Conservation (phyloP, 1,140 invertebrate species). For the Apis dorsata region DNA sequence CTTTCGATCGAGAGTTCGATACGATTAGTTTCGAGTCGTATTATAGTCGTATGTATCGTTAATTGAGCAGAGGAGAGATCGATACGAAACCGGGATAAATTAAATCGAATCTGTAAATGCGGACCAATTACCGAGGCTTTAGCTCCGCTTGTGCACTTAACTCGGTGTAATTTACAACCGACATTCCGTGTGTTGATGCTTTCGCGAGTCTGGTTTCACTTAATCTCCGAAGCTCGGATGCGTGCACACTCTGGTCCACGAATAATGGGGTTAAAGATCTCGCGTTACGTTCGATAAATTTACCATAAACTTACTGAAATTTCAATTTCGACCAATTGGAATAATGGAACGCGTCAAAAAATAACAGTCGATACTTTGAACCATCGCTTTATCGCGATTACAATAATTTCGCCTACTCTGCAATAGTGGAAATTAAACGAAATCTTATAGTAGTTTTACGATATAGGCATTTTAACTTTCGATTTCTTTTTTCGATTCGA, state of each 20-base stretch:
- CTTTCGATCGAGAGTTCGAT: background rate
- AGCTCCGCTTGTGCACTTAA: background rate
- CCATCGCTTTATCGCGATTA: too few relatives aligned
- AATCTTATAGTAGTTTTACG: too few relatives aligned
- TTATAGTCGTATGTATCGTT: background rate
- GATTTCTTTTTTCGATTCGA: too few relatives aligned
- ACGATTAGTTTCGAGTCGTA: background rate
- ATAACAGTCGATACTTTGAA: too few relatives aligned
- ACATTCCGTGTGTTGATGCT: constrained; percentile 21
- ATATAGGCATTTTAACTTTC: too few relatives aligned
- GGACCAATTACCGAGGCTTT: constrained; percentile 18
- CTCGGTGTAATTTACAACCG: constrained; percentile 18
- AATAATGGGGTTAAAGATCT: constrained; percentile 19
- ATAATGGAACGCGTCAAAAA: too few relatives aligned
- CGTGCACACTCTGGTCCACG: background rate
- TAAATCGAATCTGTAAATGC: constrained; percentile 33
- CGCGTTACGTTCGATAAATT: background rate
- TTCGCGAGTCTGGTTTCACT: constrained; percentile 17
- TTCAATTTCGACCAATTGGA: background rate
- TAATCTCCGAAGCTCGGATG: constrained; percentile 9
- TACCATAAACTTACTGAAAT: background rate
- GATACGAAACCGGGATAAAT: background rate
- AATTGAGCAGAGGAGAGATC: constrained; percentile 12
- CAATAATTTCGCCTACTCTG: too few relatives aligned
- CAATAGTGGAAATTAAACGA: too few relatives aligned